Percentiles rank a stretch among this genome's conserved stretches.
Conservation (phyloP, 1,140 invertebrate genomes). For the Drosophila mauritiana region DNA sequence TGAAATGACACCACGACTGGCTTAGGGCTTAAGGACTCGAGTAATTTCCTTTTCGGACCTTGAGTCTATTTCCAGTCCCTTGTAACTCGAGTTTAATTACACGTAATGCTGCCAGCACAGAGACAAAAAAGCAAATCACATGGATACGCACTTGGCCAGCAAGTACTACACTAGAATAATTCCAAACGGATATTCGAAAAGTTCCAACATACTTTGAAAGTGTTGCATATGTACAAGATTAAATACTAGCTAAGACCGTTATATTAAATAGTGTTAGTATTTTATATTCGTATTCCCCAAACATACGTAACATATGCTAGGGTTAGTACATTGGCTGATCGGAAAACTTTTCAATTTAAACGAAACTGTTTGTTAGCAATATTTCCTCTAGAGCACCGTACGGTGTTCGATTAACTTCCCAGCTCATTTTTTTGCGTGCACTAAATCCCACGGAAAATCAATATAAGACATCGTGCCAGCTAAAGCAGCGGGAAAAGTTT, state of each 20-base stretch:
- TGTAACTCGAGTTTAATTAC: slow-evolving; percentile 48
- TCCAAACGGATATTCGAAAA: not conserved
- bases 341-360: no score
- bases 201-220: not conserved
- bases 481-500: slow-evolving; percentile 46
- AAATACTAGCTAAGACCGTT: no score
- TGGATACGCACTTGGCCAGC: slow-evolving; percentile 29
- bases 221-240: no score
- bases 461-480: slow-evolving; percentile 52
- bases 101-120: slow-evolving; percentile 32
- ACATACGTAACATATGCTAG: no score
- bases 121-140: slow-evolving; percentile 14
- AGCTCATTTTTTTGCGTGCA: slow-evolving; percentile 5
- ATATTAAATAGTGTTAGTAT: no score
- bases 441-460: slow-evolving; percentile 50
- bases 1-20: slow-evolving; percentile 11
- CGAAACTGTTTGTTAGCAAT: not conserved
- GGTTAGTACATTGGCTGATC: no score
- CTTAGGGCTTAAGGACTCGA: slow-evolving; percentile 35
- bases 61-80: slow-evolving; percentile 42
- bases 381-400: not conserved
- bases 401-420: no score
- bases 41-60: slow-evolving; percentile 34
- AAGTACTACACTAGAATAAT: slow-evolving; percentile 4
- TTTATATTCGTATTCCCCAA: no score